phyloP scores from a whole-genome alignment of 1,140 invertebrate genomes.

The Asbolus verrucosus region DNA sequence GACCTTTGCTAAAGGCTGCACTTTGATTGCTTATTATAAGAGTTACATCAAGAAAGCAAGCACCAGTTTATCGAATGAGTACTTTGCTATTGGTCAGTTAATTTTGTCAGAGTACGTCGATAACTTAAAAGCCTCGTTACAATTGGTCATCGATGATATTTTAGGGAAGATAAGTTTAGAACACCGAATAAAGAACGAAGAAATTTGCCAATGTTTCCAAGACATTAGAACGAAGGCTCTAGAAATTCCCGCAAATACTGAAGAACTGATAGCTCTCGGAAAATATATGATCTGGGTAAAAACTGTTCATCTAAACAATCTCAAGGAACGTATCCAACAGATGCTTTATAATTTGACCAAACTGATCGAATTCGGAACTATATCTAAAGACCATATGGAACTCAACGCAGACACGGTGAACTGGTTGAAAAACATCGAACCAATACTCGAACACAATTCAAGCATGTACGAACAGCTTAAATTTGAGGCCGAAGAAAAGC shows the following conservation, averaged over 20 bases:
- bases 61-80: constrained; percentile 72
- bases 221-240: constrained; percentile 70
- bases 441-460: constrained; percentile 78
- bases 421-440: constrained; percentile 79
- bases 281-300: constrained; percentile 66
- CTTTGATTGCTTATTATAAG: constrained; percentile 73
- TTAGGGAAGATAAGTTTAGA: constrained; percentile 65
- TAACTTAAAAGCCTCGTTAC: constrained; percentile 65
- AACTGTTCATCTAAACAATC: constrained; percentile 57
- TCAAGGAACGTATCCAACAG: constrained; percentile 73
- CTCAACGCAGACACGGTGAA: constrained; percentile 77
- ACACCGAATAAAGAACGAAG: constrained; percentile 67
- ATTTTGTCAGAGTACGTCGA: constrained; percentile 67
- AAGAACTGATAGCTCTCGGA: constrained; percentile 74
- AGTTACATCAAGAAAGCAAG: constrained; percentile 70
- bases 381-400: constrained; percentile 75
- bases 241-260: constrained; percentile 75
- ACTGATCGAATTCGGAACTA: constrained; percentile 76
- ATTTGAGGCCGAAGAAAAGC: constrained; percentile 82
- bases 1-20: constrained; percentile 70
- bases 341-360: constrained; percentile 73
- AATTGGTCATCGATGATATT: constrained; percentile 66
- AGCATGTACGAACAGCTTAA: constrained; percentile 83
- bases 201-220: constrained; percentile 75
- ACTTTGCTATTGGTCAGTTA: constrained; percentile 70